phyloP scores from a whole-genome alignment of 2,113 vertebrate genomes.

The Prunella himalayana region DNA sequence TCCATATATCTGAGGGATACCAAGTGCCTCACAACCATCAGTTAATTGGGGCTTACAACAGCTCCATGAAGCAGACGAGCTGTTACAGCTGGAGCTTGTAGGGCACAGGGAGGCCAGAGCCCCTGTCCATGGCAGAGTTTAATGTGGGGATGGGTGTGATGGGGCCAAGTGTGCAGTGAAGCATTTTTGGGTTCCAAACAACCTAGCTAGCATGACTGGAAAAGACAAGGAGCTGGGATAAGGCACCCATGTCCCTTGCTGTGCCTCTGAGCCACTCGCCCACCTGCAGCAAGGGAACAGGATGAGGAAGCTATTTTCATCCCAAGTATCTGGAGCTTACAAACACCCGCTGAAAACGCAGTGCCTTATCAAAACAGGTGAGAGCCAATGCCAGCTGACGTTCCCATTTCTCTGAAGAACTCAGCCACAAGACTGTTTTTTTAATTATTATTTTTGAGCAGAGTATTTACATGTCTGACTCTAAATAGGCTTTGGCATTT shows the following conservation, averaged over 20 bases:
- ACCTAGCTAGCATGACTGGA: not conserved
- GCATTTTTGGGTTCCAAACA: not conserved
- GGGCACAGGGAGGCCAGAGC: not conserved
- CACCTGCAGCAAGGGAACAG: not conserved
- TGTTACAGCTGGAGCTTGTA: not conserved
- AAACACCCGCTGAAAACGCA: not conserved
- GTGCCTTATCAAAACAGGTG: not conserved
- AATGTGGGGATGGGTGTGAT: accelerated
- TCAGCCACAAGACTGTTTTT: not conserved
- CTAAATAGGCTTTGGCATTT: not conserved
- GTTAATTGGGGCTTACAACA: not conserved
- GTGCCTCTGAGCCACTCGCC: not conserved
- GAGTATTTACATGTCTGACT: not conserved
- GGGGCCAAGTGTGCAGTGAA: not conserved
- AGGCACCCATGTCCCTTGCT: not conserved
- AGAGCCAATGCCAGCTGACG: not conserved
- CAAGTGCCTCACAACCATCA: not conserved
- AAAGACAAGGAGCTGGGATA: not conserved
- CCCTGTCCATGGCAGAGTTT: accelerated
- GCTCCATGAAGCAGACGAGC: not conserved
- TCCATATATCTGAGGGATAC: not conserved
- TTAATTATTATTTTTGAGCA: not conserved
- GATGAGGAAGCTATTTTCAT: not conserved
- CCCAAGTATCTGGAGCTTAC: not conserved
- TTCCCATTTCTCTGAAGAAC: not conserved